These are phyloP conservation scores for Ardeotis arabs DNA, from an alignment of 2,113 vertebrate genomes.

Conservation along the genomic window DNA sequence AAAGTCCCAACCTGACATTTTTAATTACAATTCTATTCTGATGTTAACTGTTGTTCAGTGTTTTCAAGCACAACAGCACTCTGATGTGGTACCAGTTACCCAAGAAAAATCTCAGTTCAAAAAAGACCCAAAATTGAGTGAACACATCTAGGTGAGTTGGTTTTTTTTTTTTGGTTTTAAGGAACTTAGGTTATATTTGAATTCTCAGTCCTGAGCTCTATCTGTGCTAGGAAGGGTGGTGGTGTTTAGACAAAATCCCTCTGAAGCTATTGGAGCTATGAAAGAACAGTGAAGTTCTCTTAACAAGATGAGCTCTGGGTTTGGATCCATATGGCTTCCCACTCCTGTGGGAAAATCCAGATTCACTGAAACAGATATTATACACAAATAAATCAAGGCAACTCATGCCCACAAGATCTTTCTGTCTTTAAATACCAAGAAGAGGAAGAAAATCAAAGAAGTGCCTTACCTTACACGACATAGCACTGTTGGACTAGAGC, in stretches of 20 bases:
- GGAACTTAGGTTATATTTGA: not conserved
- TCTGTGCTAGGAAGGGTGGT: not conserved
- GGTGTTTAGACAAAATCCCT: not conserved
- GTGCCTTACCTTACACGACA: not conserved
- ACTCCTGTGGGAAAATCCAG: not conserved
- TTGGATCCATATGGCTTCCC: not conserved
- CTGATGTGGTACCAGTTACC: not conserved
- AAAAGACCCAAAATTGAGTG: not conserved
- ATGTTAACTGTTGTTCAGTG: not conserved
- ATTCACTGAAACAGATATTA: not conserved
- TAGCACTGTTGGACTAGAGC: not conserved
- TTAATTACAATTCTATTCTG: not conserved
- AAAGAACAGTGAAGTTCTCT: not conserved
- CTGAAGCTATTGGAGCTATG: not conserved
- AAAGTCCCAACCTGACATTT: not conserved
- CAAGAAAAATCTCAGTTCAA: not conserved
- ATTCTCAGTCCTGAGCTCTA: not conserved
- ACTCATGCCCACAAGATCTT: not conserved
- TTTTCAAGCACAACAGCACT: not conserved
- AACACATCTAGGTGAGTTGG: not conserved
- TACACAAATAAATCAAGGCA: not conserved
- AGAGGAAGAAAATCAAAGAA: not conserved
- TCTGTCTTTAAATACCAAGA: not conserved
- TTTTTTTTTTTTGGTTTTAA: not conserved
- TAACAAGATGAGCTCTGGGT: not conserved